Evolutionary conservation across 1,140 invertebrate species (phyloP), one percentile per base, ranked within the genome.

Genomic region (Lanistes nyassanus): DNA sequence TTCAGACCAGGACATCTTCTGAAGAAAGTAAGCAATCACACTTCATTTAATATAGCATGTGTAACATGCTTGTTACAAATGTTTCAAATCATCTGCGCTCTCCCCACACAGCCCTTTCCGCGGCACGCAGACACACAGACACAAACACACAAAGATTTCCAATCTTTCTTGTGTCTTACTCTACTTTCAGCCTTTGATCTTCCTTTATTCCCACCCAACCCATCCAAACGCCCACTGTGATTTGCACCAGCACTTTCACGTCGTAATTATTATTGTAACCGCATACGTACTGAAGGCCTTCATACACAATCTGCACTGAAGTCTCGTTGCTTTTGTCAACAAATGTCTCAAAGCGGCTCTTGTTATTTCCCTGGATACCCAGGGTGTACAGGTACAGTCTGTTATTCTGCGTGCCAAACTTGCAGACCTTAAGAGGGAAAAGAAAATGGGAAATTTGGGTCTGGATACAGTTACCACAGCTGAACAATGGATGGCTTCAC

Each of bases 391-490:
- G 77, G 29, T 79, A 77, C 16, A 60, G 6, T 16, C 66, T 65
- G 19, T 72, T 55, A 19, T 19, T 34, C 42, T 79, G 60, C 23
- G 65, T 56, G 16, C 71, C 76, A 67, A 76, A 80, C 74, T 82
- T 80, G 69, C 81, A 82, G 34, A 82, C 39, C 81, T 81, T 78
- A 47, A 68, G 66, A 66, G n/a, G n/a, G n/a, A n/a, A n/a, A n/a
- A n/a, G n/a, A n/a, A n/a, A n/a, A n/a, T n/a, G n/a, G n/a, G n/a
- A n/a, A n/a, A n/a, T n/a, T n/a, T n/a, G n/a, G n/a, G n/a, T n/a
- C n/a, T n/a, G n/a, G n/a, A n/a, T n/a, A n/a, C n/a, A n/a, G n/a
- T n/a, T n/a, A n/a, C n/a, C n/a, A n/a, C n/a, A n/a, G n/a, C n/a
- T n/a, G n/a, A n/a, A n/a, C n/a, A n/a, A n/a, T n/a, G n/a, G n/a